Evolutionary conservation across 2,113 vertebrate genomes (phyloP), one percentile per base, ranked within the genome.

Genomic region (Heloderma charlesbogerti): DNA sequence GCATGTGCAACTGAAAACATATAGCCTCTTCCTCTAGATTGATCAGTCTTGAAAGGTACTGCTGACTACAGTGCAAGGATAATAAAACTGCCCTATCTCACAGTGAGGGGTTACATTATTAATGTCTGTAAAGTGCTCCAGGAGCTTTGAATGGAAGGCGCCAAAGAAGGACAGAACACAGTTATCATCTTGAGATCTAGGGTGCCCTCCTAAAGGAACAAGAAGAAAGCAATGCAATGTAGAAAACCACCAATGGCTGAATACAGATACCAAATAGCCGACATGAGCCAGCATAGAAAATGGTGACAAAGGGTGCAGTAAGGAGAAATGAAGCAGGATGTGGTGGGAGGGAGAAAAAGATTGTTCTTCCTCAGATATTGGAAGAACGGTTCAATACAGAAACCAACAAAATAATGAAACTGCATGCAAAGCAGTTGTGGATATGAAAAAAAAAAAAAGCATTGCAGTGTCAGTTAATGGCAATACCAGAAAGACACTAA

Each of bases 101-200:
- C 60, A 1, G 91, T 31, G 22, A 72, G 93, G 74, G 48, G 60
- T 91, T 92, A 6, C 6, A 60, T 75, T 91, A 92, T 63, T 92
- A 72, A 91, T 92, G 91, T 63, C 87, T 86, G 48, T 48, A 91
- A 95, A 90, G 63, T 91, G 27, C 69, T 95, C 88, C 25, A 43
- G 94, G 78, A 84, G 87, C 88, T 94, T 60, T 91, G 89, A 51
- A 87, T 90, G 88, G 91, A 95, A 93, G 66, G 16, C 78, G 51
- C 29, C 1, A 66, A 84, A 94, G 91, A 92, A 89, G 88, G 9
- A 34, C 18, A 34, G 67, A 91, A 54, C 91, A 86, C 54, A 45
- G 15, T 80, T 91, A 86, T 80, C 91, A 94, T 75, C 79, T 34
- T 84, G 86, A 93, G 67, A 27, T 74, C 16, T 45, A 91, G 2